Conservation (phyloP, 2,888 invertebrate species). For the Petrophora chlorosata region DNA sequence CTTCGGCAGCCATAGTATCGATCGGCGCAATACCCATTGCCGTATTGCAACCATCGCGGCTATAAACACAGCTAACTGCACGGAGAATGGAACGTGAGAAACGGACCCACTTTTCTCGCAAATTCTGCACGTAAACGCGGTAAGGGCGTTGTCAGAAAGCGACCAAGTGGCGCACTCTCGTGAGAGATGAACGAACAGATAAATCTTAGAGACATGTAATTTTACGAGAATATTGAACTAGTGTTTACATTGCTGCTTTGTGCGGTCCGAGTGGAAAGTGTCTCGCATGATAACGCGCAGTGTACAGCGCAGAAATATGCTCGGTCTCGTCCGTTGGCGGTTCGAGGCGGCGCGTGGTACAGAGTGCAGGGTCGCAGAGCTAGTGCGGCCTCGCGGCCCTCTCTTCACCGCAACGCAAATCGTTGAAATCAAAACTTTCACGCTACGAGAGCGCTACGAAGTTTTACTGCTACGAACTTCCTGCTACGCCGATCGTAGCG, state of each 20-base stretch:
- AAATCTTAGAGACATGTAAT: conserved; percentile 58
- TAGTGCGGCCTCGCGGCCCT: conserved; percentile 77
- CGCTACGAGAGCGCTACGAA: conserved; percentile 83
- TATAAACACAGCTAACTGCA: conserved; percentile 42
- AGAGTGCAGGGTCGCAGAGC: conserved; percentile 68
- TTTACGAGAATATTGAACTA: conserved; percentile 20
- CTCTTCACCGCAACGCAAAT: conserved; percentile 81
- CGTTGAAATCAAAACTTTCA: conserved; percentile 84
- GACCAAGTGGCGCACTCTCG: conserved; percentile 81
- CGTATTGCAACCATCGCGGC: conserved; percentile 45
- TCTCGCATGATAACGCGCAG: conserved; percentile 9
- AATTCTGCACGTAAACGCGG: conserved; percentile 65
- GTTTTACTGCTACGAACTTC: conserved; percentile 84
- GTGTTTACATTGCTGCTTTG: conserved; percentile 52
- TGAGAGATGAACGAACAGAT: conserved; percentile 79
- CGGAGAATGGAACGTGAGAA: conserved; percentile 66
- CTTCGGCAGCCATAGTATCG: conserved; percentile 62
- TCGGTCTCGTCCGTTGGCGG: not conserved
- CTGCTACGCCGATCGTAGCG: conserved; percentile 80
- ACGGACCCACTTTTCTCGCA: conserved; percentile 57
- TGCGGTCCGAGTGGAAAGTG: not conserved
- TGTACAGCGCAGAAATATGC: conserved; percentile 10
- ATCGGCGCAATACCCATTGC: conserved; percentile 72
- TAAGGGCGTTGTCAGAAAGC: conserved; percentile 73
- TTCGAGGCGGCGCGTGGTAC: conserved; percentile 38